Base-by-base conservation (phyloP, 1,140 invertebrate genomes). In the Batillaria attramentaria region DNA sequence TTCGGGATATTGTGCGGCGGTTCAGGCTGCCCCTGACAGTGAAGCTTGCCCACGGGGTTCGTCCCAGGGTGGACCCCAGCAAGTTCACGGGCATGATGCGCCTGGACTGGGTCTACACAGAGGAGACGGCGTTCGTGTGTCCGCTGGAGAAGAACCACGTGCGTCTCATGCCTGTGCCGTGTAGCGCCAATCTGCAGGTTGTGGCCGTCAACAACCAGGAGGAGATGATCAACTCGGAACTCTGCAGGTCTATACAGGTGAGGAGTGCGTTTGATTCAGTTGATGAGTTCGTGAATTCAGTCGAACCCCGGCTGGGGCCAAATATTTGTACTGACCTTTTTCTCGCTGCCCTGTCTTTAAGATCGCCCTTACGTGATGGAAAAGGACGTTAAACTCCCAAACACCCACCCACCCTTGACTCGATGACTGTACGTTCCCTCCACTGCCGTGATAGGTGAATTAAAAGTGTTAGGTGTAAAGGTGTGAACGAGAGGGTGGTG, bases 11-110 rank as follows among this genome's bases (percentile, higher is more conserved):
- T 72, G 91, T 98, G 46, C 94, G 94, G 81, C 97, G 97, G 88
- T 91, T 90, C 79, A 92, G 97, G 78, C 93, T 98, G 90, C 97
- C 97, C 2, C 92, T 98, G 69, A 97, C 97, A 73, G 97, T 98
- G 1, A 91, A 97, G 87, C 92, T 98, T 81, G 96, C 98, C 1
- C 95, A 97, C 85, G 97, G 97, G 31, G 95, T 88, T 94, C 81
- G 94, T 94, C 43, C 96, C 94, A 20, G 92, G 94, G 3, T 92
- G 95, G 85, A 86, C 62, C 35, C 91, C 84, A 87, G 80, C 60
- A 66, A 86, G 72, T 85, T 91, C 82, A 84, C 88, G 93, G 96
- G 90, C 95, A 76, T 88, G 10, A 97, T 92, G 93, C 96, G 81
- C 94, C 95, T 82, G 95, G 97, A 92, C 89, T 97, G 85, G 93